A percentile compares a stretch with the other conserved stretches of the same genome.
Evolutionary conservation across 2,888 invertebrate genomes (phyloP).

Genomic region (Nomada ferruginata): DNA sequence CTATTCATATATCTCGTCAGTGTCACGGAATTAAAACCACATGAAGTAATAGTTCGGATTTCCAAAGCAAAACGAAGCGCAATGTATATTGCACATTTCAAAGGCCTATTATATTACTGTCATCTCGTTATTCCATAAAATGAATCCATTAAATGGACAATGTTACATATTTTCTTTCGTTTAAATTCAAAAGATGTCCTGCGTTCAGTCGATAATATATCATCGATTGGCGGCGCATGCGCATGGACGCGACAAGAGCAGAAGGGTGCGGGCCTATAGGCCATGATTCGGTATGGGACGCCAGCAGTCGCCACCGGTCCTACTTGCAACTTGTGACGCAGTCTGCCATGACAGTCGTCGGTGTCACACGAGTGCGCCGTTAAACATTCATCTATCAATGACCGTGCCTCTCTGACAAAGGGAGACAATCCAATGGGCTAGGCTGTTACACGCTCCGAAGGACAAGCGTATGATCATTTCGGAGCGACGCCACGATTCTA

Average conservation of each 20-base stretch:
- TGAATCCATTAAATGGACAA: neutral
- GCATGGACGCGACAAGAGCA: constrained; percentile 37
- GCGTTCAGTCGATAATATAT: constrained; percentile 38
- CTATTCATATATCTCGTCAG: too few species aligned
- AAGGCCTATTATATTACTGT: neutral
- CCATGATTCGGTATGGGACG: constrained; percentile 59
- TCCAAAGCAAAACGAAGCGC: too few species aligned
- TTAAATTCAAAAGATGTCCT: constrained; percentile 7
- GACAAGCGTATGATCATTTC: constrained; percentile 7
- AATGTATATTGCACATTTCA: too few species aligned
- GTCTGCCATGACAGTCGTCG: constrained; percentile 76
- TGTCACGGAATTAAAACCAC: too few species aligned
- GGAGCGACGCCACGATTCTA: constrained; percentile 16
- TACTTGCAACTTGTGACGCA: constrained; percentile 88
- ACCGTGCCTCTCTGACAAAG: constrained; percentile 23
- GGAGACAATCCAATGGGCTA: constrained; percentile 40
- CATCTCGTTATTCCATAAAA: neutral
- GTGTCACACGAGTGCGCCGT: constrained; percentile 66
- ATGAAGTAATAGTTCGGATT: too few species aligned
- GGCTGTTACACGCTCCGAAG: neutral
- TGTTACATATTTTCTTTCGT: neutral
- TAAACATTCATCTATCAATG: constrained; percentile 46
- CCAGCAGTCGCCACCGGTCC: constrained; percentile 69
- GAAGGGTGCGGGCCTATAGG: constrained; percentile 66
- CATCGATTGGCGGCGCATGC: constrained; percentile 56